Evolutionary conservation across 2,888 invertebrate genomes (phyloP), one percentile per base, ranked within the genome.

Genomic region (Chloroclystis v-ata): DNA sequence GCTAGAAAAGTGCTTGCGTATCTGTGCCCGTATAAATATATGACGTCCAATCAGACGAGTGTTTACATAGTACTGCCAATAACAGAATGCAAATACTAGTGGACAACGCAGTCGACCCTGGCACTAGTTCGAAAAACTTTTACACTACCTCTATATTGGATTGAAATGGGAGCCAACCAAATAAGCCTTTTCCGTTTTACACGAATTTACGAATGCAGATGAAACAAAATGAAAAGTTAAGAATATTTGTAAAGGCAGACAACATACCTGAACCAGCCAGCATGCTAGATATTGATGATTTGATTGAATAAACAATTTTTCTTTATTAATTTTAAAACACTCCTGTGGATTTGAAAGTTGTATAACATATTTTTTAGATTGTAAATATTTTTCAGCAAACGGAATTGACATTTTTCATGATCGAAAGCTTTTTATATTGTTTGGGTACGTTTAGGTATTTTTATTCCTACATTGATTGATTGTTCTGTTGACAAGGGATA

Each of bases 71-170:
- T 64, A 73, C 72, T 72, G 74, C 77, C 82, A 82, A 85, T 84
- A 84, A 82, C 81, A 71, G 72, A 79, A 82, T 81, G 82, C 80
- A 84, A 85, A 85, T 83, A 82, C 66, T 68, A 74, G 65, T 60
- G 71, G 63, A 75, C 69, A 70, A 67, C 73, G 71, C 64, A 65
- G 63, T 63, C 62, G 43, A 43, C 48, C 58, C 59, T 54, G 50
- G 57, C n/a, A n/a, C n/a, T 59, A 55, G 61, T 44, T 40, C 49
- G 52, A 61, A 62, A 61, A 57, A 56, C 54, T 58, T 65, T 59
- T 59, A 63, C 51, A 57, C 54, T n/a, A n/a, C n/a, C n/a, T n/a
- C n/a, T 47, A 52, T 46, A 53, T 51, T 57, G 49, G 55, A 57
- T 51, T 54, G 41, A 59, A 56, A 52, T 39, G 16, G 43, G 28